Evolutionary conservation across 1,140 invertebrate species (phyloP), one percentile per base, ranked within the genome.

Genomic region (Aplysia californica): DNA sequence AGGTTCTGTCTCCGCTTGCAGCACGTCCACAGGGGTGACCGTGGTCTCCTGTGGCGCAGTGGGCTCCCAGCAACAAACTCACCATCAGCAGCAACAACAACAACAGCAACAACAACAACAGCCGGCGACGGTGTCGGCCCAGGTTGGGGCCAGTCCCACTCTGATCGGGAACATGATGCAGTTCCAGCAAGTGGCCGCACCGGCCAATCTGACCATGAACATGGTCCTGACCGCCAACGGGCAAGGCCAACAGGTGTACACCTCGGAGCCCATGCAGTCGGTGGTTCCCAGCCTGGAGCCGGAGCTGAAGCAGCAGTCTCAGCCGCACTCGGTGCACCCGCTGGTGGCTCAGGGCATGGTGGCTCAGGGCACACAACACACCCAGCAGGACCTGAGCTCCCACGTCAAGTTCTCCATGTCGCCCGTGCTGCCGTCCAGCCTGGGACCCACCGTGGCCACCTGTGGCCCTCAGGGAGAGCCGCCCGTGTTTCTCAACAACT

Each of bases 151-250:
- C 1, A 61, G 29, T 26, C 1, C 33, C 35, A 38, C 21, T 18
- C 33, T 72, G n/a, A 18, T 61, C 2, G 36, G 70, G n/a, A 72
- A 72, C 23, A 41, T 61, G 56, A 61, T 72, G 33, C 33, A 72
- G 29, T 31, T 72, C 3, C 70, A 59, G 35, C 70, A 72, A 36
- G 33, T n/a, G n/a, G n/a, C n/a, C n/a, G n/a, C 39, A 36, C 29
- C 31, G 2, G 38, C 70, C 29, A 58, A 41, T 26, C 36, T 72
- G 38, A 38, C 70, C 4, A 64, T 72, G 70, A 72, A 61, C 23
- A 72, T 72, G 70, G n/a, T 61, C 31, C 18, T 72, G 70, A 33
- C 70, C 39, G 41, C 18, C 6, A 55, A 21, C 38, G 26, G 68
- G 31, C 68, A 70, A 21, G 50, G 68, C 1, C 44, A n/a, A n/a